A percentile compares a stretch with the other conserved stretches of the same genome.
These are phyloP conservation scores for Liodrosophila aerea DNA, from an alignment of 2,888 invertebrate genomes.

Conservation along the genomic window DNA sequence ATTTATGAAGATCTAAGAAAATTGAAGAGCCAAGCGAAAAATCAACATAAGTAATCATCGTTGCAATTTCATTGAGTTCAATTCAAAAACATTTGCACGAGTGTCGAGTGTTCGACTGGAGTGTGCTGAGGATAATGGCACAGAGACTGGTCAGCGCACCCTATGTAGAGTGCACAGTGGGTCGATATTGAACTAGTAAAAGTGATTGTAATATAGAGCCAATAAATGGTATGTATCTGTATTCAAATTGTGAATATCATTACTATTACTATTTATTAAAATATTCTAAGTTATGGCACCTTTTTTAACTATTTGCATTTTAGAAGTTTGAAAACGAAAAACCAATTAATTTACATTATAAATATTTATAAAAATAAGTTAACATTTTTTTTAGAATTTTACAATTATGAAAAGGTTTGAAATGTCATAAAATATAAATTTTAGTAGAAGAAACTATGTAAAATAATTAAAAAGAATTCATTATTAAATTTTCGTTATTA, in stretches of 20 bases:
- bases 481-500: too few species aligned
- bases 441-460: too few species aligned
- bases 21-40: constrained; percentile 54
- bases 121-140: constrained; percentile 52
- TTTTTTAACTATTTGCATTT: too few species aligned
- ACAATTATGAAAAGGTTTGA: too few species aligned
- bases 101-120: constrained; percentile 24
- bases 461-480: too few species aligned
- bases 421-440: too few species aligned
- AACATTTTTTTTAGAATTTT: not conserved
- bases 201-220: too few species aligned
- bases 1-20: constrained; percentile 63
- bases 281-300: too few species aligned
- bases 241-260: too few species aligned
- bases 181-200: too few species aligned
- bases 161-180: constrained; percentile 42
- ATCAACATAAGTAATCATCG: constrained; percentile 77
- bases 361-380: not conserved
- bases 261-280: too few species aligned
- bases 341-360: not conserved
- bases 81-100: constrained; percentile 73
- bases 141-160: constrained; percentile 31
- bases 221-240: too few species aligned
- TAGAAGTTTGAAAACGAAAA: not conserved
- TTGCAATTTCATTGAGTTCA: constrained; percentile 76